Base-by-base conservation (phyloP, 23 tunicate genomes). In the Ascidia mentula region DNA sequence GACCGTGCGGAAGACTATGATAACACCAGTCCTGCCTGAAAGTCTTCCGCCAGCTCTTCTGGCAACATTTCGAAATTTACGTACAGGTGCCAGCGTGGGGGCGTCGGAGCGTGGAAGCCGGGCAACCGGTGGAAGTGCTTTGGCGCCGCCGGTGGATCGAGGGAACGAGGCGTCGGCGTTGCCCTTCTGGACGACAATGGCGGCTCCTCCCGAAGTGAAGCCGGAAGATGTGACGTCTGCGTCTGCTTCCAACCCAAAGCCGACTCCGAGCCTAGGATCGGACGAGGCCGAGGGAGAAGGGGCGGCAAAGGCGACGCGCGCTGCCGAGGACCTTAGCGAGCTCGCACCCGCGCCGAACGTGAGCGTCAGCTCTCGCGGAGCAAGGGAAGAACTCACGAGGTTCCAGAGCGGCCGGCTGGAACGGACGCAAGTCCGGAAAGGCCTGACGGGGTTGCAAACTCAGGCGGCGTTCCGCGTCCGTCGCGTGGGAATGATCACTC, bases 41-140 rank as follows among this genome's bases (percentile, higher is more conserved):
- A 71, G 18, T 12, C 75, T 71, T 71, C 39, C 75, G n/a, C 32
- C 75, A 22, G 75, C 65, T 53, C 65, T 53, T 53, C 65, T 53
- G 65, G 65, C 65, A 20, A 20, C 65, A 53, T 53, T 53, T 9
- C 65, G 22, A 53, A 28, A 28, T 28, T 28, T 28, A 53, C 24
- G 65, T 28, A 28, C 24, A 28, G 24, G 65, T 53, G 65, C 65
- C 24, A 53, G 24, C 65, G 65, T 53, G 65, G 65, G 65, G 65
- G 65, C 24, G 22, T 53, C 65, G 65, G 28, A 26, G 24, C 24
- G 65, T 28, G 65, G 22, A 26, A 28, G 65, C 65, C 65, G 65
- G 28, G 4, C 65, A 9, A 20, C 65, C 22, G 65, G 65, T 28
- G 28, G 65, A 26, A 3, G 65, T 53, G 65, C 24, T 26, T 26